Conservation (phyloP, 2,797 vertebrate species). For the Rachycentron canadum region DNA sequence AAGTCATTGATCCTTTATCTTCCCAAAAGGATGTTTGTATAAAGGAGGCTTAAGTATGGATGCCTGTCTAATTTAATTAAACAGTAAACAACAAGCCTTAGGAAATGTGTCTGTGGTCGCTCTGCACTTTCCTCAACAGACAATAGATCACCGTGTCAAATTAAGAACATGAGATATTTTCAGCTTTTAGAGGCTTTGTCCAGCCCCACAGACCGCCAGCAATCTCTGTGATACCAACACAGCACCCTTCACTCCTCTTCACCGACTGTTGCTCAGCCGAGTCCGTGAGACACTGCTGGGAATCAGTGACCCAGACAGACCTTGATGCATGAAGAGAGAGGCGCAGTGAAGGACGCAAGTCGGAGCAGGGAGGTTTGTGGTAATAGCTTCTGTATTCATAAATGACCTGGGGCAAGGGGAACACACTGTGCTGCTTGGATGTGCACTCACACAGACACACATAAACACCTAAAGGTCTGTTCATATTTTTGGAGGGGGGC, state of each 20-base stretch:
- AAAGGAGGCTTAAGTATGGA: conserved; percentile 21
- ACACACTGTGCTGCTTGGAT: not conserved
- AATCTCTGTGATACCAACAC: conserved; percentile 7
- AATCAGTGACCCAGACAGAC: conserved; percentile 45
- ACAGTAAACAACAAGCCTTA: conserved; percentile 10
- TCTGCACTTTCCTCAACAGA: conserved; percentile 19
- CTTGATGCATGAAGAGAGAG: conserved; percentile 1
- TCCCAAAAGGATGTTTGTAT: conserved; percentile 23
- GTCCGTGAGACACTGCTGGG: conserved; percentile 24
- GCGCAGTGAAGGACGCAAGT: not conserved
- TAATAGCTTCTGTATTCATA: not conserved
- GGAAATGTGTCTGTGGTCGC: conserved; percentile 8
- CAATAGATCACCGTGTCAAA: conserved; percentile 31
- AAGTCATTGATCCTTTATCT: conserved; percentile 43
- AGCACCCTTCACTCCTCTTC: conserved; percentile 25
- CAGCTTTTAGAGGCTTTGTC: conserved; percentile 32
- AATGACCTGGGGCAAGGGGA: conserved; percentile 18
- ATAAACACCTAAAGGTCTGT: conserved; percentile 5
- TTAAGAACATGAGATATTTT: conserved; percentile 44
- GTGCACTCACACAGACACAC: not conserved
- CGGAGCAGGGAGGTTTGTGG: not conserved
- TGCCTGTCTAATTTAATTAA: conserved; percentile 45
- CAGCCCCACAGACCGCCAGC: not conserved
- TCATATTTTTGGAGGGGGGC: not conserved
- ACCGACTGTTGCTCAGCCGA: conserved; percentile 27